phyloP scores from a whole-genome alignment of 2,888 invertebrate species.

The Laspeyria flexula region DNA sequence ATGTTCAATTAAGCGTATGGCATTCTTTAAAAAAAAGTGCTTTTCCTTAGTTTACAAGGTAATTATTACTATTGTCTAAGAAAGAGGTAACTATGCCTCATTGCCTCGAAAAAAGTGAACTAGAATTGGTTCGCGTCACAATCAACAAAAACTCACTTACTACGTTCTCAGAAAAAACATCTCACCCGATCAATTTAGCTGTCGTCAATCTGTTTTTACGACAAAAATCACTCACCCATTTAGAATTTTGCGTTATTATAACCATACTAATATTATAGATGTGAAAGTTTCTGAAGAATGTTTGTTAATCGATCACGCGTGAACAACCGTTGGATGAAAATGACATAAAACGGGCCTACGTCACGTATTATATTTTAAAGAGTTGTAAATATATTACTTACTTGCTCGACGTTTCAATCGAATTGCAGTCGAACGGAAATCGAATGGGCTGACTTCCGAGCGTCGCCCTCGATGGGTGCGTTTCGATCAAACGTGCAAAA shows the following conservation, averaged over 20 bases:
- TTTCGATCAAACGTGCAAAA: too few species aligned
- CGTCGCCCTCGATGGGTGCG: too few species aligned
- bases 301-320: too few species aligned
- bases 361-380: too few species aligned
- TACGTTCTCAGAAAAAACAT: conserved; percentile 36
- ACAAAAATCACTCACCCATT: conserved; percentile 41
- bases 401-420: too few species aligned
- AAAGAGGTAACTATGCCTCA: conserved; percentile 27
- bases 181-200: conserved; percentile 36
- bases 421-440: too few species aligned
- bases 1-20: too few species aligned
- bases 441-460: too few species aligned
- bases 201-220: conserved; percentile 37
- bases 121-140: conserved; percentile 22
- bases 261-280: conserved; percentile 15
- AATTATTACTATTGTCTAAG: conserved; percentile 30
- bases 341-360: too few species aligned
- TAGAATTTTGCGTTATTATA: conserved; percentile 21
- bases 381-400: too few species aligned
- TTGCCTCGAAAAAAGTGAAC: conserved; percentile 27
- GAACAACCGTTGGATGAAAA: too few species aligned
- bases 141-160: conserved; percentile 32
- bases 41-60: conserved; percentile 9
- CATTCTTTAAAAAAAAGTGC: too few species aligned
- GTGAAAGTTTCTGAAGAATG: background rate